phyloP scores from a whole-genome alignment of 2,113 vertebrate species.

The Melospiza georgiana region DNA sequence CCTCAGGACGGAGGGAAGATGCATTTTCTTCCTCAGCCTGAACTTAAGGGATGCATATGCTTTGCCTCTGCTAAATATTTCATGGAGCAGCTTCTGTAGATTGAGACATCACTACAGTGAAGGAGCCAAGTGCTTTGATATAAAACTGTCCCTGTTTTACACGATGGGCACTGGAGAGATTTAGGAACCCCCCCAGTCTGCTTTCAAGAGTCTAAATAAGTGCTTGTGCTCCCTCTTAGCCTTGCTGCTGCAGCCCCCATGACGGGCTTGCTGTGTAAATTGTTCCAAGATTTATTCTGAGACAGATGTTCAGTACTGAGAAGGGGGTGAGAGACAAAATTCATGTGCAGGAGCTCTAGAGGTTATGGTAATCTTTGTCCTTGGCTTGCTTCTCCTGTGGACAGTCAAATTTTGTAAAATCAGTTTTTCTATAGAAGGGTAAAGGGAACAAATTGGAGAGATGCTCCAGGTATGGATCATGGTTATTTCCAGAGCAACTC shows the following conservation, averaged over 20 bases:
- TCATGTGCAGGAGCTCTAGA: neutral
- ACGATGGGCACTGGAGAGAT: neutral
- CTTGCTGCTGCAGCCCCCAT: neutral
- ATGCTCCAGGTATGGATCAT: neutral
- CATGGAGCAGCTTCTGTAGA: neutral
- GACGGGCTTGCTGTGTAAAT: neutral
- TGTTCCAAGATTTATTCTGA: neutral
- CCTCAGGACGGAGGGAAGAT: neutral
- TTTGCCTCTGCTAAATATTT: conserved; percentile 7
- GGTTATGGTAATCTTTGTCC: neutral
- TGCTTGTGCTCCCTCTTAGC: neutral
- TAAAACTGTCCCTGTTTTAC: conserved; percentile 16
- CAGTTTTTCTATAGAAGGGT: neutral
- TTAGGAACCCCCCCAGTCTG: neutral
- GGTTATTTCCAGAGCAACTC: neutral
- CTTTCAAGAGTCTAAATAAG: neutral
- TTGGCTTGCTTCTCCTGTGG: neutral
- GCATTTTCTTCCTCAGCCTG: neutral
- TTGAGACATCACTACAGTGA: neutral
- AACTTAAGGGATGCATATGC: neutral
- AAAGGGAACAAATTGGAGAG: neutral
- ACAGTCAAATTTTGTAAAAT: neutral
- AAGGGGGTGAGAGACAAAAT: neutral
- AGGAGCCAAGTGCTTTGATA: conserved; percentile 8
- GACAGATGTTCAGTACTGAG: neutral